Evolutionary conservation across 2,113 vertebrate genomes (phyloP).

Genomic region (Canis aureus): DNA sequence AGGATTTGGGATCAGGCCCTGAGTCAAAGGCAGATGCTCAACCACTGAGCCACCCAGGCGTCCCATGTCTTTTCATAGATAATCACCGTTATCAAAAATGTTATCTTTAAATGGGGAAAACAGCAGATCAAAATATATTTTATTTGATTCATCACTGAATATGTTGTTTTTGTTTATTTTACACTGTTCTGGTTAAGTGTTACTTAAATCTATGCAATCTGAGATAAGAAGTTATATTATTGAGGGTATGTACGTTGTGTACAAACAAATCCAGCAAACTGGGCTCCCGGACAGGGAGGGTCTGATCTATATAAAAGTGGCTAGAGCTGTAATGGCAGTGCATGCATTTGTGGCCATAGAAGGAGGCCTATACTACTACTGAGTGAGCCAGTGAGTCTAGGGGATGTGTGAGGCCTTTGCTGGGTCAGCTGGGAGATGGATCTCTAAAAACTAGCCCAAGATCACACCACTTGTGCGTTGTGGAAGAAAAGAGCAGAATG

Average conservation of each 20-base stretch:
- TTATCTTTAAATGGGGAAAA: background rate
- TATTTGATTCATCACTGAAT: background rate
- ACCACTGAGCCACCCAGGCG: too few species aligned
- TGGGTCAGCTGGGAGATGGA: too few species aligned
- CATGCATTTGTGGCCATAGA: background rate
- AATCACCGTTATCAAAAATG: background rate
- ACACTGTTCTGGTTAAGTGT: background rate
- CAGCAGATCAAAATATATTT: background rate
- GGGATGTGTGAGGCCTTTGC: background rate
- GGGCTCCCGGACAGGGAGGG: background rate
- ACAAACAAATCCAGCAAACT: background rate
- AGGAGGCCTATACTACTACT: too few species aligned
- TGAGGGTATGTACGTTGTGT: background rate
- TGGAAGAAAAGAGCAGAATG: background rate
- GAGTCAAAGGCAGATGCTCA: too few species aligned
- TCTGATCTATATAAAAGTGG: background rate
- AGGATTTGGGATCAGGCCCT: too few species aligned
- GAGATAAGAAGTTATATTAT: background rate
- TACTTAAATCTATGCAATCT: background rate
- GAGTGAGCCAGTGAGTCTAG: background rate
- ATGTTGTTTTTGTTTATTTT: constrained; percentile 7
- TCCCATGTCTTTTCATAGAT: background rate
- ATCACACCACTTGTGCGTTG: background rate
- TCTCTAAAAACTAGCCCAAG: background rate
- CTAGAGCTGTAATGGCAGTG: background rate